Conservation (phyloP, 2,888 invertebrate genomes). For the Acronicta aceris region DNA sequence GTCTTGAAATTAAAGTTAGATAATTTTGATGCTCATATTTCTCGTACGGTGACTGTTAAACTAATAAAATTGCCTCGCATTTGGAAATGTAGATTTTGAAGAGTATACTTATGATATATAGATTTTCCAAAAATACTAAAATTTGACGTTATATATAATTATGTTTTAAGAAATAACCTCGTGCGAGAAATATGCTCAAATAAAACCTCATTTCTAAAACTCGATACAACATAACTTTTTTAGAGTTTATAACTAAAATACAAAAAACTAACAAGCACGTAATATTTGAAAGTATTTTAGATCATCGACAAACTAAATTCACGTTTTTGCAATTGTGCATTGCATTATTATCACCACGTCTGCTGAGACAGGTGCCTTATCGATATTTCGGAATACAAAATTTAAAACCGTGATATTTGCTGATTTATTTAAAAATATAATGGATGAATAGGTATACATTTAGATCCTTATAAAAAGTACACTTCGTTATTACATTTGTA, state of each 20-base stretch:
- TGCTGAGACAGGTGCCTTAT: slow-evolving; percentile 63
- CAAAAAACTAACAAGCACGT: slow-evolving; percentile 28
- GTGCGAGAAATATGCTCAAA: slow-evolving; percentile 77
- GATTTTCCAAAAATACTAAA: slow-evolving; percentile 84
- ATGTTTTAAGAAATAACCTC: slow-evolving; percentile 76
- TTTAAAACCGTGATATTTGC: slow-evolving; percentile 49
- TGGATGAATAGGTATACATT: slow-evolving; percentile 48
- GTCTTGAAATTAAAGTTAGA: slow-evolving; percentile 71
- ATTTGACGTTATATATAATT: slow-evolving; percentile 80
- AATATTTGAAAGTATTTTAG: slow-evolving; percentile 40
- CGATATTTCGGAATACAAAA: slow-evolving; percentile 52
- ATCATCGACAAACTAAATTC: slow-evolving; percentile 43
- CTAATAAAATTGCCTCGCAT: slow-evolving; percentile 89
- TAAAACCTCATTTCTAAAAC: slow-evolving; percentile 46
- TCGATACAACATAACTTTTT: slow-evolving; percentile 39
- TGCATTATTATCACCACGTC: slow-evolving; percentile 50
- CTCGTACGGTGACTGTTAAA: slow-evolving; percentile 77
- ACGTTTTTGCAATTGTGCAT: slow-evolving; percentile 43
- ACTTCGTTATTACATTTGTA: slow-evolving; percentile 48
- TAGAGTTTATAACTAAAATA: slow-evolving; percentile 22
- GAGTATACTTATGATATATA: slow-evolving; percentile 77
- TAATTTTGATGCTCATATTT: slow-evolving; percentile 71
- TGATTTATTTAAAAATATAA: slow-evolving; percentile 44
- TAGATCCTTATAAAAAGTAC: slow-evolving; percentile 47
- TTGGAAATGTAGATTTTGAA: slow-evolving; percentile 88